phyloP scores from a whole-genome alignment of 2,113 vertebrate species.

The Pseudorectes ferrugineus region DNA sequence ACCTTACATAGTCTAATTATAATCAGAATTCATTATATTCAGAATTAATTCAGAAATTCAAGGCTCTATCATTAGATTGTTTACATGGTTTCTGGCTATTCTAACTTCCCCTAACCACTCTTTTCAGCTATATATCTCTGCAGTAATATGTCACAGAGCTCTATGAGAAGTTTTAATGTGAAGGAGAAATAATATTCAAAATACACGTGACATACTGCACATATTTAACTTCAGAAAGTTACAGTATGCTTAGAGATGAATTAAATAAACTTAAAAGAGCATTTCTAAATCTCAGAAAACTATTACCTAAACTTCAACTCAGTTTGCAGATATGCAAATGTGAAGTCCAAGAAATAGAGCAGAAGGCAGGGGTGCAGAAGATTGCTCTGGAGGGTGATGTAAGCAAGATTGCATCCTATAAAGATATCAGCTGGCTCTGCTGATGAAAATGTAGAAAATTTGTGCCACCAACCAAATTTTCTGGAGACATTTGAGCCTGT shows the following conservation, averaged over 20 bases:
- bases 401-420: not conserved
- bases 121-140: not conserved
- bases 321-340: not conserved
- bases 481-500: not conserved
- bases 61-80: not conserved
- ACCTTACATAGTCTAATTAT: not conserved
- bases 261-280: not conserved
- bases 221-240: not conserved
- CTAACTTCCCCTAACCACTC: not conserved
- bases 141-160: not conserved
- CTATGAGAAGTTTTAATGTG: not conserved
- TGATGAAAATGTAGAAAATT: not conserved
- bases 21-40: not conserved
- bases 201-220: accelerated
- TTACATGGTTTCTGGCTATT: not conserved
- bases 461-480: not conserved
- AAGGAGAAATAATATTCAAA: not conserved
- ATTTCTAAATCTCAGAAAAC: not conserved
- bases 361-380: not conserved
- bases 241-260: not conserved
- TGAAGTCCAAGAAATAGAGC: not conserved
- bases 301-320: not conserved
- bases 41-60: not conserved
- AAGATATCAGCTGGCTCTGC: not conserved
- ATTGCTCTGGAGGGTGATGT: not conserved